Conservation (phyloP, 2,797 vertebrate genomes). For the Ispidina picta region DNA sequence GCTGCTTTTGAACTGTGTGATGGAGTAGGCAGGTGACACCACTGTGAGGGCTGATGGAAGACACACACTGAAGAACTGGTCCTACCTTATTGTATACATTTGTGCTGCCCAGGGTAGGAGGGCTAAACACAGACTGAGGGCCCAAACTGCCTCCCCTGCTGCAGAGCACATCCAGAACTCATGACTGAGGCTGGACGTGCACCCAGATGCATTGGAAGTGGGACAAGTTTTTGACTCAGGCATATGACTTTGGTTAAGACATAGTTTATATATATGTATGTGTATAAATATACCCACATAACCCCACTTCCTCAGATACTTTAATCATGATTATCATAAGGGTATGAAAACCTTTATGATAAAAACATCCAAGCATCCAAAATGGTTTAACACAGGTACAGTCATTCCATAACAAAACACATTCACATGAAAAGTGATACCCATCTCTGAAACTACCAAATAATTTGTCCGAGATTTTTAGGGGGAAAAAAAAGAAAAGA, state of each 20-base stretch:
- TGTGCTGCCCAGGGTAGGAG: not conserved
- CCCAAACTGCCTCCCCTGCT: not conserved
- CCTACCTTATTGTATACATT: rapidly evolving
- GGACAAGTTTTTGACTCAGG: not conserved
- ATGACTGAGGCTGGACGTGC: not conserved
- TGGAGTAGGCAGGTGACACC: not conserved
- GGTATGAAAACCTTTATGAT: not conserved
- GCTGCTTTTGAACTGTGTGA: not conserved
- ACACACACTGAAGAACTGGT: not conserved
- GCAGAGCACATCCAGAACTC: not conserved
- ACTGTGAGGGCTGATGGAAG: not conserved
- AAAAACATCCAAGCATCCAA: not conserved
- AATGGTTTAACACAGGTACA: not conserved
- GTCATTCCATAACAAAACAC: not conserved
- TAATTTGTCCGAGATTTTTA: not conserved
- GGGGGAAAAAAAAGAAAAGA: not conserved
- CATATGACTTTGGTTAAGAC: not conserved
- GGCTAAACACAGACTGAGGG: rapidly evolving
- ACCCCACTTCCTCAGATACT: not conserved
- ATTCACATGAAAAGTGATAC: not conserved
- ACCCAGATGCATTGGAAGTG: not conserved
- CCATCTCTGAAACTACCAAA: not conserved
- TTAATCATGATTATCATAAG: not conserved
- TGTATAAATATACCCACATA: not conserved
- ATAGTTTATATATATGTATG: rapidly evolving